Base-by-base conservation (phyloP, 2,797 vertebrate species). In the Myotis planiceps region DNA sequence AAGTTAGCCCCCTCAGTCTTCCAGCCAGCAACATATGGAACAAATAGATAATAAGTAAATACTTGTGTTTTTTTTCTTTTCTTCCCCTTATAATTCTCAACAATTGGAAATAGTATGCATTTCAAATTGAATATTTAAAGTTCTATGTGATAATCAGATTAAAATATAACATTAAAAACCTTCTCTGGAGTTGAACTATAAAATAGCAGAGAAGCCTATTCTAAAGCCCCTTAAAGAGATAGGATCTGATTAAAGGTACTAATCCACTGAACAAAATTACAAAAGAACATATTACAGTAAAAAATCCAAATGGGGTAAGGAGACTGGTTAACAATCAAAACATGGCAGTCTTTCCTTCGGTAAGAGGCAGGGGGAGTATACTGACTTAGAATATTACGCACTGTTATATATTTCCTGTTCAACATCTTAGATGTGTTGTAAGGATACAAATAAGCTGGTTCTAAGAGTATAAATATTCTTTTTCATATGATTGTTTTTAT, bases 51-150 rank as follows among this genome's bases (percentile, higher is more conserved):
- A 42, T 71, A 21, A 53, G 45, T 81, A 34, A 32, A 53, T 85
- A 42, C 37, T 60, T 72, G 0, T 55, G 74, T 58, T 81, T 34
- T 76, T 39, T 53, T 19, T 69, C 2, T 55, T 6, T 39, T 15
- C 1, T 68, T 5, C 5, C 15, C 53, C 5, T 68, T 4, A 39
- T 13, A 58, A 39, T 75, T 58, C 10, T n/a, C 27, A 37, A 25
- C 53, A 58, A 29, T 63, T 81, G 49, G 3, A 86, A 93, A n/a
- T 72, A 2, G 3, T 75, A 27, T 25, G 10, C 2, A 45, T 86
- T 79, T 75, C 58, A 68, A n/a, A 29, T n/a, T 93, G 19, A 78
- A 13, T 92, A 34, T 68, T 94, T 78, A 72, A 79, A 93, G 45
- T 81, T 82, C 9, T 58, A 27, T 82, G 3, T 63, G 14, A 1